These are phyloP conservation scores for Embiotoca jacksoni DNA, from an alignment of 2,113 vertebrate genomes.

Conservation along the genomic window DNA sequence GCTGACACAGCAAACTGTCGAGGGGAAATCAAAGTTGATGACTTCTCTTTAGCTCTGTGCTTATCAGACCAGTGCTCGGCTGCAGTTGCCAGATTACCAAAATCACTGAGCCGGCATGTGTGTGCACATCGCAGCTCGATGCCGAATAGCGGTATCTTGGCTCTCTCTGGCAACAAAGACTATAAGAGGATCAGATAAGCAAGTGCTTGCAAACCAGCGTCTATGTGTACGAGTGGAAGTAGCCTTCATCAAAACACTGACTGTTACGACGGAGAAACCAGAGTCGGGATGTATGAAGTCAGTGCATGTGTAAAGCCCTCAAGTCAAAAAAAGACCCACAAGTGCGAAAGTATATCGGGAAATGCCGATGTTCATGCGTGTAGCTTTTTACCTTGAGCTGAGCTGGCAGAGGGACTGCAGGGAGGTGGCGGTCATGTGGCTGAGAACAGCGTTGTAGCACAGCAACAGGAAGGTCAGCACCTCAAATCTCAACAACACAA, in stretches of 20 bases:
- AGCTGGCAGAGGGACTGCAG: slow-evolving; percentile 96
- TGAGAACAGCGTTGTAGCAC: slow-evolving; percentile 96
- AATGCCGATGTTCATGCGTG: neutral
- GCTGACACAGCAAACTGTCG: slow-evolving; percentile 9
- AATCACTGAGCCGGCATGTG: slow-evolving; percentile 32
- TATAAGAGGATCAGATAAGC: slow-evolving; percentile 70
- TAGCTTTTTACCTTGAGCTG: slow-evolving; percentile 91
- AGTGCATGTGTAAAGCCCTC: neutral
- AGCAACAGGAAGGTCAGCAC: slow-evolving; percentile 96
- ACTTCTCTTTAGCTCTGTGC: slow-evolving; percentile 38
- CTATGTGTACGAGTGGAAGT: slow-evolving; percentile 1
- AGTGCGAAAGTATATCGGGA: neutral
- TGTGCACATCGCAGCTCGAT: slow-evolving; percentile 17
- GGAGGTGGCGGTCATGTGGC: slow-evolving; percentile 92
- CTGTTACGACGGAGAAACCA: neutral
- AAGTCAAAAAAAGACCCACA: slow-evolving; percentile 1
- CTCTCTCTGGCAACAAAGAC: slow-evolving; percentile 43
- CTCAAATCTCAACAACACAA: slow-evolving; percentile 89
- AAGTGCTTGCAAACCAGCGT: slow-evolving; percentile 18
- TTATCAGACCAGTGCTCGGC: slow-evolving; percentile 44
- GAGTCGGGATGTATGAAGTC: neutral
- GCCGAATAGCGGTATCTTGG: slow-evolving; percentile 51
- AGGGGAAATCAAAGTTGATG: slow-evolving; percentile 35
- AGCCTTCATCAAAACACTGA: slow-evolving; percentile 20
- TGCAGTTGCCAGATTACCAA: slow-evolving; percentile 43